phyloP scores from a whole-genome alignment of 2,888 invertebrate species.

The Andrena chrysosceles region DNA sequence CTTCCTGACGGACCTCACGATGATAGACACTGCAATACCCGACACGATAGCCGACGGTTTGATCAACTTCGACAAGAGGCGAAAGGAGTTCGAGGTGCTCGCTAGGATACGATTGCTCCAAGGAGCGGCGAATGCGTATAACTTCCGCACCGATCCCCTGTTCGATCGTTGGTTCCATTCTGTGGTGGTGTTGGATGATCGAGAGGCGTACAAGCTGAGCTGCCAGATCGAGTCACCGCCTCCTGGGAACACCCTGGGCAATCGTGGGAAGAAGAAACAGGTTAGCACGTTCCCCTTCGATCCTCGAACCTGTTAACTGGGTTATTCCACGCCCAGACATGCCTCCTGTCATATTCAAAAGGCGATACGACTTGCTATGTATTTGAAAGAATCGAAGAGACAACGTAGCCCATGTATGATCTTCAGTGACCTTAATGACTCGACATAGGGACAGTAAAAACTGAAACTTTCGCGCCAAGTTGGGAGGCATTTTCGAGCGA shows the following conservation, averaged over 20 bases:
- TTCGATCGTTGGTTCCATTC: constrained; percentile 99
- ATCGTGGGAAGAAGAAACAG: constrained; percentile 80
- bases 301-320: constrained; percentile 16
- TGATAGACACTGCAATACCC: constrained; percentile 98
- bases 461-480: neutral
- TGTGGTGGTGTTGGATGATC: constrained; percentile 95
- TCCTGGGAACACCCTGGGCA: constrained; percentile 79
- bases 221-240: constrained; percentile 93
- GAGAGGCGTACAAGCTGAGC: constrained; percentile 95
- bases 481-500: neutral
- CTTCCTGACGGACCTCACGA: constrained; percentile 98
- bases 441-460: neutral
- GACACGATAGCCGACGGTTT: constrained; percentile 93
- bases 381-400: neutral
- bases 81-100: constrained; percentile 99
- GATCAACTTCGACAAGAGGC: constrained; percentile 98
- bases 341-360: neutral
- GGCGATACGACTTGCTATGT: too few relatives aligned
- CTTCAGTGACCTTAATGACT: neutral
- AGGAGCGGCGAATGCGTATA: constrained; percentile 97
- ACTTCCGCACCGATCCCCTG: constrained; percentile 92
- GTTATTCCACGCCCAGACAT: neutral
- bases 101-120: constrained; percentile 99
- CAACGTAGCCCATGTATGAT: neutral
- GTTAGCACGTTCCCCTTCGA: constrained; percentile 62